A percentile compares a stretch with the other conserved stretches of the same genome.
phyloP scores from a whole-genome alignment of 2,797 vertebrate genomes.

The Microctenopoma steveboyesi region DNA sequence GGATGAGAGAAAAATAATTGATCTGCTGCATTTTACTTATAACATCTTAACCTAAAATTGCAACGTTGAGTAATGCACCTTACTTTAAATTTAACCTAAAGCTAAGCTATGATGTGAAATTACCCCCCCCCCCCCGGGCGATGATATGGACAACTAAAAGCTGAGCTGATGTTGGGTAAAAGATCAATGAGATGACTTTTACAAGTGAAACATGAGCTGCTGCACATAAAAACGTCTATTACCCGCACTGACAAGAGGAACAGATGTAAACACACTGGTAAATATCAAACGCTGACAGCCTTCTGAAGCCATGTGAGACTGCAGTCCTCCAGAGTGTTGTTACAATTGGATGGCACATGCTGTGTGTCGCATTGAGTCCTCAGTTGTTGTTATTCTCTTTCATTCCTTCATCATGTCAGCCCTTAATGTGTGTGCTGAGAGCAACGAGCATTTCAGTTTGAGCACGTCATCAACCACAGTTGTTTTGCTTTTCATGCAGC shows the following conservation, averaged over 20 bases:
- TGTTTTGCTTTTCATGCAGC: slow-evolving; percentile 33
- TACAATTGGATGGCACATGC: slow-evolving; percentile 53
- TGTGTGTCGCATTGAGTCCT: slow-evolving; percentile 32
- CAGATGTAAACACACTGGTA: slow-evolving; percentile 68
- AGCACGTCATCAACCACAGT: slow-evolving; percentile 39
- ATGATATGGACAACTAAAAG: slow-evolving; percentile 30
- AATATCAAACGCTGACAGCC: slow-evolving; percentile 69
- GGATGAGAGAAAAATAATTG: slow-evolving; percentile 54
- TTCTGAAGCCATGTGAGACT: slow-evolving; percentile 59
- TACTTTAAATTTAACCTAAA: too few species aligned
- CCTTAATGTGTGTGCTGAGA: slow-evolving; percentile 22
- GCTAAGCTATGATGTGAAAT: slow-evolving; percentile 37
- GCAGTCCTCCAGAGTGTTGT: slow-evolving; percentile 46
- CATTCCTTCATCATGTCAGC: slow-evolving; percentile 39
- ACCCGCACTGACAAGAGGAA: slow-evolving; percentile 54
- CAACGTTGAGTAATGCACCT: slow-evolving; percentile 10
- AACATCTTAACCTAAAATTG: slow-evolving; percentile 50
- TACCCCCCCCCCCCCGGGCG: slow-evolving; percentile 29
- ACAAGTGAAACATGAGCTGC: slow-evolving; percentile 48
- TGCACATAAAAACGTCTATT: slow-evolving; percentile 46
- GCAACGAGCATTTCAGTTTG: slow-evolving; percentile 16
- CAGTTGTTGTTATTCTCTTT: slow-evolving; percentile 27
- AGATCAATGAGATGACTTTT: slow-evolving; percentile 10
- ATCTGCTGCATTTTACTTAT: slow-evolving; percentile 57
- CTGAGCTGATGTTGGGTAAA: slow-evolving; percentile 39